Evolutionary conservation across 2,113 vertebrate species (phyloP).

Genomic region (Micronisus gabar): DNA sequence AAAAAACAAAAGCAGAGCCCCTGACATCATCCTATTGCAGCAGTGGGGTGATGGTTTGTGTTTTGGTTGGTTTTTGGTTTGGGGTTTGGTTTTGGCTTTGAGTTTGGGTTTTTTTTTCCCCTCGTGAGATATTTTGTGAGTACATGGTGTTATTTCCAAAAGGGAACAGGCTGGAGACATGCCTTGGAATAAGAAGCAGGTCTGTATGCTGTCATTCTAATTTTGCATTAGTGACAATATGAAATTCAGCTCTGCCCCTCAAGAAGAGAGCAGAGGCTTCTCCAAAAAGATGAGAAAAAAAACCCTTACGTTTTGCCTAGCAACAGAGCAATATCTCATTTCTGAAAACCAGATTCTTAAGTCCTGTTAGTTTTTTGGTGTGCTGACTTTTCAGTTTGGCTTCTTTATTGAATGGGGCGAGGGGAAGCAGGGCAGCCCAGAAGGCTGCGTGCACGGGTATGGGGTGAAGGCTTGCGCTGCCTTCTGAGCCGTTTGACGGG

Average conservation of each 20-base stretch:
- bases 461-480: neutral
- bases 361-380: neutral
- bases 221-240: slow-evolving; percentile 23
- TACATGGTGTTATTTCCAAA: neutral
- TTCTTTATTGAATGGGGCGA: rapidly evolving
- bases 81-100: neutral
- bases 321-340: neutral
- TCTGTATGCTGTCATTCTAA: slow-evolving; percentile 26
- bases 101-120: neutral
- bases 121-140: neutral
- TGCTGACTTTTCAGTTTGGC: neutral
- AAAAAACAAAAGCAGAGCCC: neutral
- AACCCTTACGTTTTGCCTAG: neutral
- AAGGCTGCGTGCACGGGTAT: rapidly evolving
- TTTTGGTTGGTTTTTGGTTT: no score
- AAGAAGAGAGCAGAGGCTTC: slow-evolving; percentile 23
- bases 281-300: neutral
- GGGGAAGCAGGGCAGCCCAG: neutral
- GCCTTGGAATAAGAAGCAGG: slow-evolving; percentile 37
- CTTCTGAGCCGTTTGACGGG: rapidly evolving
- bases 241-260: slow-evolving; percentile 39
- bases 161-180: slow-evolving; percentile 10
- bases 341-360: neutral
- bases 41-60: neutral
- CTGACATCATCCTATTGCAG: neutral